Evolutionary conservation across 2,888 invertebrate species (phyloP).

Genomic region (Andrena dorsata): DNA sequence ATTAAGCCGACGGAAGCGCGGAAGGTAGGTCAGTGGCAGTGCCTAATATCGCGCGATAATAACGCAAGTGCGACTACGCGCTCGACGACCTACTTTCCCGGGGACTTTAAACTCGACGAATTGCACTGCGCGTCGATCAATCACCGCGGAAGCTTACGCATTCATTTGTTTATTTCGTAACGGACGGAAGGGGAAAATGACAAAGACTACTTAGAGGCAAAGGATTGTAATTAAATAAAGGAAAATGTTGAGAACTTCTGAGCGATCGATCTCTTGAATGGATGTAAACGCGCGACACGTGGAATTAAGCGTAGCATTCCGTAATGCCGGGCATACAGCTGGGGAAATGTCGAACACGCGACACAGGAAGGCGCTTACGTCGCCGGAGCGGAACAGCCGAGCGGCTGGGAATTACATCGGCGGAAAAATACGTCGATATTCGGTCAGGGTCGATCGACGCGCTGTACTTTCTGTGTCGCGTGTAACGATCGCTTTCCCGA

Average conservation of each 20-base stretch:
- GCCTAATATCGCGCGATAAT: constrained; percentile 1
- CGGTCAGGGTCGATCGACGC: constrained; percentile 50
- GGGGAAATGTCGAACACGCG: constrained; percentile 4
- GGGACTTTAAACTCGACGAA: constrained; percentile 3
- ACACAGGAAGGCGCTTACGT: constrained; percentile 15
- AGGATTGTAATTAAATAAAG: too few species aligned
- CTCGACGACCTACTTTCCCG: constrained; percentile 7
- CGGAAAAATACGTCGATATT: constrained; percentile 27
- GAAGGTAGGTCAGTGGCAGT: constrained; percentile 40
- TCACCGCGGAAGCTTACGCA: too few species aligned
- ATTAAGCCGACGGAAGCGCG: constrained; percentile 40
- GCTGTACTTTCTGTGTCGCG: constrained; percentile 1
- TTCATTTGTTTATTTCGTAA: too few species aligned
- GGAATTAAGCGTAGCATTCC: background rate
- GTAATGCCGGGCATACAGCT: background rate
- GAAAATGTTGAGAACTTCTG: too few species aligned
- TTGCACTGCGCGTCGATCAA: too few species aligned
- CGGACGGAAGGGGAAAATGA: too few species aligned
- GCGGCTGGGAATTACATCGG: constrained; percentile 17
- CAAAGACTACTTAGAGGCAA: too few species aligned
- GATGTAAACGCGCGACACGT: background rate
- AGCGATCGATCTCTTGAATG: background rate
- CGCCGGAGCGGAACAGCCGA: constrained; percentile 8
- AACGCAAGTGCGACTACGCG: constrained; percentile 3
- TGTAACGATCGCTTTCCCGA: constrained; percentile 16